Conservation (phyloP, 2,888 invertebrate species). For the Ichneumoninae sp. region DNA sequence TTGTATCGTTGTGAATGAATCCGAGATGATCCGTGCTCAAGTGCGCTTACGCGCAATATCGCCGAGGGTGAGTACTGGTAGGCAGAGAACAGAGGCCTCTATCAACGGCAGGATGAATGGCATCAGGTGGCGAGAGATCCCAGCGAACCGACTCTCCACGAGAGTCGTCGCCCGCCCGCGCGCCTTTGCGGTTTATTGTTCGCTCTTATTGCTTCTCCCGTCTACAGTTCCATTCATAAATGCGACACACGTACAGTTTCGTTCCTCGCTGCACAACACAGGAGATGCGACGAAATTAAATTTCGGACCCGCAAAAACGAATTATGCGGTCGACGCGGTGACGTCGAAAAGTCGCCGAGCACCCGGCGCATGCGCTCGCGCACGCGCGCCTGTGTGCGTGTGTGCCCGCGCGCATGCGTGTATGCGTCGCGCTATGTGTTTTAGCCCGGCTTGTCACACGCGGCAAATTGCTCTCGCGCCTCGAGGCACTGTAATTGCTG, state of each 20-base stretch:
- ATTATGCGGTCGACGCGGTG: slow-evolving; percentile 65
- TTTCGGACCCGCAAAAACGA: slow-evolving; percentile 60
- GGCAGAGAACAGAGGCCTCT: slow-evolving; percentile 71
- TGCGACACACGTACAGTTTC: not conserved
- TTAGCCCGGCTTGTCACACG: slow-evolving; percentile 60
- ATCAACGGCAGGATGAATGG: slow-evolving; percentile 77
- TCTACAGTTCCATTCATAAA: slow-evolving; percentile 64
- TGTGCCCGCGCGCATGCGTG: slow-evolving; percentile 9
- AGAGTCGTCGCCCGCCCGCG: slow-evolving; percentile 60
- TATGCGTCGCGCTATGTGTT: slow-evolving; percentile 33
- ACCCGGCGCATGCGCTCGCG: not conserved
- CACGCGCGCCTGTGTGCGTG: not conserved
- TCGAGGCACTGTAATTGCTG: slow-evolving; percentile 74
- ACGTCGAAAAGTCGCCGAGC: slow-evolving; percentile 45
- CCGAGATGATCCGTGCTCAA: slow-evolving; percentile 62
- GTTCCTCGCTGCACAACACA: not conserved
- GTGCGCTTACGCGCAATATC: slow-evolving; percentile 6
- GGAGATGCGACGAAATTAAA: slow-evolving; percentile 48
- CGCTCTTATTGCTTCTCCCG: slow-evolving; percentile 62
- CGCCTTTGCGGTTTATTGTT: slow-evolving; percentile 64
- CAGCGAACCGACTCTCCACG: slow-evolving; percentile 30
- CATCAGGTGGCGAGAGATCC: slow-evolving; percentile 78
- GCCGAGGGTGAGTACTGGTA: slow-evolving; percentile 45
- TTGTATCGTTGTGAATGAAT: slow-evolving; percentile 75
- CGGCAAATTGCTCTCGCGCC: slow-evolving; percentile 70